Base-by-base conservation (phyloP, 2,797 vertebrate genomes). In the Premnoplex brunnescens region DNA sequence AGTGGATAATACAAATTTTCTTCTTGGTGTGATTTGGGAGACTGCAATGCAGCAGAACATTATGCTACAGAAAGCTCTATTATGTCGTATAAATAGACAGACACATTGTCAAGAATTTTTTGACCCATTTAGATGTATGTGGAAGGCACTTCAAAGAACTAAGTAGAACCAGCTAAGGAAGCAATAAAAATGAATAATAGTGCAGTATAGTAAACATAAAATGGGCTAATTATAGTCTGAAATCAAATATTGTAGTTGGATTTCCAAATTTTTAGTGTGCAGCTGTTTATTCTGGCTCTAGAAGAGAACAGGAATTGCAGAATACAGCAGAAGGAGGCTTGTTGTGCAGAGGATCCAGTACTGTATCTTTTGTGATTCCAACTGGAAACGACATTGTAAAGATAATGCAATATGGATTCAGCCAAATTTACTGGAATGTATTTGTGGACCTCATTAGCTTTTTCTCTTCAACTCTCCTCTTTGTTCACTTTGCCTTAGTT, bases 131-230 rank as follows among this genome's bases (percentile, higher is more conserved):
- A 90, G 85, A 94, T 93, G 82, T 93, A 89, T 88, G 84, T 93
- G 80, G 91, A 84, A 97, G 86, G 91, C 72, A 92, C 79, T 83
- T 94, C 66, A 95, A 97, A 96, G 92, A 96, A 92, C 76, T 88
- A 91, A 95, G 91, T 73, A 96, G 80, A 96, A 92, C 41, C 43
- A 96, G 88, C 91, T 92, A 96, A 96, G 94, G 94, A 97, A 97
- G 89, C 74, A 81, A 81, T 81, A 84, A 88, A 94, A 91, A 94
- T 76, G 79, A 95, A 63, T 88, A 91, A 95, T 76, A 82, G 77
- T 76, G 77, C 74, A 71, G 41, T 82, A 69, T 92, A 97, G 96
- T 96, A 97, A 95, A 93, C 88, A 94, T 48, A 86, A 92, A 95
- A 92, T 88, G 85, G 95, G 77, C 95, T 96, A 95, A 96, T 96